phyloP scores from a whole-genome alignment of 2,113 vertebrate species.

The Colaptes auratus region DNA sequence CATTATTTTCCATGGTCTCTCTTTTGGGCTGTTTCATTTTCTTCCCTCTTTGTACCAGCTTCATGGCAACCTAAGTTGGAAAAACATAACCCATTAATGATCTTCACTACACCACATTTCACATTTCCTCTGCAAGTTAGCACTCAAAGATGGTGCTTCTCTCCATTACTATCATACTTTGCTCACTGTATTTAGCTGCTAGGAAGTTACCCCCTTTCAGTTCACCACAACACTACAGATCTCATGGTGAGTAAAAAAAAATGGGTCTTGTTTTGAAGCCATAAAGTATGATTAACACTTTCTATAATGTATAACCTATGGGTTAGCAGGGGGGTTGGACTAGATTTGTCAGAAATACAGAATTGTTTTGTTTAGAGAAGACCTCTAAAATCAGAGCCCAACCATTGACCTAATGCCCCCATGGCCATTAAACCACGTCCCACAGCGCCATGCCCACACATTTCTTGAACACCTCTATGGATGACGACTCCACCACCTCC shows the following conservation, averaged over 20 bases:
- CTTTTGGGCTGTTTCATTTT: slow-evolving; percentile 82
- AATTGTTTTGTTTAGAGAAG: too few species aligned
- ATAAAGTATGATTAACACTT: too few species aligned
- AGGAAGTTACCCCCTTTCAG: not conserved
- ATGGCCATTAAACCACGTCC: too few species aligned
- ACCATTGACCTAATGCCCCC: too few species aligned
- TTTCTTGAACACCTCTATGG: too few species aligned
- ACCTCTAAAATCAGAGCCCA: too few species aligned
- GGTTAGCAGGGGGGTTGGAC: too few species aligned
- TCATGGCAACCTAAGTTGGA: slow-evolving; percentile 78
- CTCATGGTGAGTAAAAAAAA: not conserved
- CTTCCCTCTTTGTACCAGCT: slow-evolving; percentile 83
- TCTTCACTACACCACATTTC: not conserved
- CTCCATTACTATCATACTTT: not conserved
- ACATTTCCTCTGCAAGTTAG: not conserved
- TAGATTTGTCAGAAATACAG: too few species aligned
- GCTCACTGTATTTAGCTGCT: not conserved
- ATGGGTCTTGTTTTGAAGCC: not conserved
- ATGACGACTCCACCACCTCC: too few species aligned
- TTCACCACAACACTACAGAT: not conserved
- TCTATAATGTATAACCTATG: too few species aligned
- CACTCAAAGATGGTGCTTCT: not conserved
- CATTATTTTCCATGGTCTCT: slow-evolving; percentile 66
- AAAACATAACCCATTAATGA: not conserved
- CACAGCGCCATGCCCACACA: too few species aligned